A percentile compares a stretch with the other conserved stretches of the same genome.
Conservation (phyloP, 2,113 vertebrate species). For the Pelvicachromis taeniatus region DNA sequence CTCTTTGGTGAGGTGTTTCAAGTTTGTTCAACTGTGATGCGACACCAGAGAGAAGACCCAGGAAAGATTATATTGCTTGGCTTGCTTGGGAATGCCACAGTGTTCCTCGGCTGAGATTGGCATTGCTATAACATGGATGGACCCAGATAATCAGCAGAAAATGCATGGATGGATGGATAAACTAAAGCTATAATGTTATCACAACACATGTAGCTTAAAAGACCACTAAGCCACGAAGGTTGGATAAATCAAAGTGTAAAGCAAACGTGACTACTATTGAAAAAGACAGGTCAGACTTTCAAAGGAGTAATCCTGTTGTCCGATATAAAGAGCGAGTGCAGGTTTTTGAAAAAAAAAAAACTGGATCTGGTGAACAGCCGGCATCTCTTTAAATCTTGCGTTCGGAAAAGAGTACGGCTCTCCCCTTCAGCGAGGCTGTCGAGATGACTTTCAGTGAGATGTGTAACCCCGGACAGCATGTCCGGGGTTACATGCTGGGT, state of each 20-base stretch:
- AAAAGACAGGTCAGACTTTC: background rate
- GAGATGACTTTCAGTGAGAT: conserved; percentile 15
- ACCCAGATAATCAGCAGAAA: background rate
- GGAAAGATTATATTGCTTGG: background rate
- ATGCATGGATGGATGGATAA: background rate
- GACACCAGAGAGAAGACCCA: background rate
- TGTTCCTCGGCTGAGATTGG: background rate
- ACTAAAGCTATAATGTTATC: background rate
- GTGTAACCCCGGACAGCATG: conserved; percentile 18
- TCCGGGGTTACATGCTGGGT: too few relatives aligned
- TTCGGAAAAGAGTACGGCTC: background rate
- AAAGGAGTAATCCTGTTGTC: background rate
- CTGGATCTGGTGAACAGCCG: background rate
- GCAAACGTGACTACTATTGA: background rate
- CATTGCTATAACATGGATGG: background rate
- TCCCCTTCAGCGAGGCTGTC: conserved; percentile 9
- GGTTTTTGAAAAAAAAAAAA: background rate
- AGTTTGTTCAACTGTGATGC: background rate
- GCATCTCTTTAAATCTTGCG: conserved; percentile 2
- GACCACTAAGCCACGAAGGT: background rate
- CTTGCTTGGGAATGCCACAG: background rate
- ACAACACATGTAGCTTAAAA: background rate
- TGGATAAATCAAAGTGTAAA: background rate
- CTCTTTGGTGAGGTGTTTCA: background rate
- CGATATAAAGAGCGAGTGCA: background rate